Evolutionary conservation across 2,797 vertebrate species (phyloP).

Genomic region (Enteromius thamalakanensis): DNA sequence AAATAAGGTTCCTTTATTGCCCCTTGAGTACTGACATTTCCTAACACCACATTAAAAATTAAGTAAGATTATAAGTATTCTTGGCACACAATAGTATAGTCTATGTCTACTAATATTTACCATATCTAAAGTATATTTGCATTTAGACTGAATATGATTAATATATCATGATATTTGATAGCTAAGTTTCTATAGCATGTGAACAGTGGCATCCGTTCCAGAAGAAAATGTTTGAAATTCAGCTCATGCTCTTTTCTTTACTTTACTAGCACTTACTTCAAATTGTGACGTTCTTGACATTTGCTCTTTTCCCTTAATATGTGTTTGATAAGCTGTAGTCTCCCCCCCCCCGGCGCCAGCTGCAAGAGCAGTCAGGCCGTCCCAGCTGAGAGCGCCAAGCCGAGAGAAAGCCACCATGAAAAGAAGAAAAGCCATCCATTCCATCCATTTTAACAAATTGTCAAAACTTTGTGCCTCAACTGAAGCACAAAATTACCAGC

Average conservation of each 20-base stretch:
- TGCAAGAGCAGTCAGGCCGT: not conserved
- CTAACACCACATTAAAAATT: not conserved
- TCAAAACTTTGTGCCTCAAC: slow-evolving; percentile 17
- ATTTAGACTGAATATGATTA: not conserved
- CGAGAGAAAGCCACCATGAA: slow-evolving; percentile 34
- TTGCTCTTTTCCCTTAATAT: slow-evolving; percentile 33
- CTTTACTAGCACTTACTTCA: slow-evolving; percentile 23
- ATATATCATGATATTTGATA: not conserved
- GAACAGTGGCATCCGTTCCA: not conserved
- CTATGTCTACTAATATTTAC: not conserved
- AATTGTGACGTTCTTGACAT: slow-evolving; percentile 33
- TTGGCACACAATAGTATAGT: not conserved
- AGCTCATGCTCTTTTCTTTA: slow-evolving; percentile 22
- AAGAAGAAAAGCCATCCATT: slow-evolving; percentile 31
- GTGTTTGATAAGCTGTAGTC: slow-evolving; percentile 35
- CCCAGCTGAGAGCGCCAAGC: slow-evolving; percentile 5
- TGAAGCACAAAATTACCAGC: slow-evolving; percentile 31
- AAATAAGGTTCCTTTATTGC: not conserved
- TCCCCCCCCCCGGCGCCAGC: not conserved
- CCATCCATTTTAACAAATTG: slow-evolving; percentile 17
- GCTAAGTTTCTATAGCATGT: not conserved
- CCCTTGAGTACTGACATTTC: not conserved
- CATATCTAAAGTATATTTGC: not conserved
- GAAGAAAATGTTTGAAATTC: slow-evolving; percentile 13
- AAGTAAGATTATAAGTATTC: not conserved